Percentiles rank a stretch among this genome's conserved stretches.
Conservation (phyloP, 2,113 vertebrate genomes). For the Artemisiospiza belli region DNA sequence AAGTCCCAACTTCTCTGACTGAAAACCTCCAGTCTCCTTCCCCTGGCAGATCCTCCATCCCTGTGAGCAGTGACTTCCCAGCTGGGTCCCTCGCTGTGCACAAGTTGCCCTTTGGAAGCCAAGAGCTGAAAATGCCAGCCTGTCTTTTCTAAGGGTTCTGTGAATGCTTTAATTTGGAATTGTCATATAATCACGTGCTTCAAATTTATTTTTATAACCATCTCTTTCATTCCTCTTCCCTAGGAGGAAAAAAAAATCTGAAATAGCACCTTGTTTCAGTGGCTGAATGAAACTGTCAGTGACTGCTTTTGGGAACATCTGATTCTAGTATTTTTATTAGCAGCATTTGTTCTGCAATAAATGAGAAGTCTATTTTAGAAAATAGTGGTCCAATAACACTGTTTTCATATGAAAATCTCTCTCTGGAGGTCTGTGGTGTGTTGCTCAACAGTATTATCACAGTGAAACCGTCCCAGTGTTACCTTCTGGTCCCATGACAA, state of each 20-base stretch:
- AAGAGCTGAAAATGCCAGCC: background rate
- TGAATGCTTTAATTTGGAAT: background rate
- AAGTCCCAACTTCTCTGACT: background rate
- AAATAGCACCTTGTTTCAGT: background rate
- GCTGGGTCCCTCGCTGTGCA: background rate
- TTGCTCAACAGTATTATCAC: background rate
- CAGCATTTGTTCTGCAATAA: slow-evolving; percentile 7
- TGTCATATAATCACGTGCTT: background rate
- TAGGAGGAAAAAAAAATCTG: background rate
- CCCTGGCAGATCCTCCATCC: background rate
- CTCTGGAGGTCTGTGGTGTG: background rate
- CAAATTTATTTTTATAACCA: background rate
- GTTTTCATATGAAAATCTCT: background rate
- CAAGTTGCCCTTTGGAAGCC: background rate
- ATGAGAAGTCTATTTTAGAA: background rate
- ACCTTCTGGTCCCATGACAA: background rate
- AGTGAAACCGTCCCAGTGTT: background rate
- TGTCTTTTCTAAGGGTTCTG: background rate
- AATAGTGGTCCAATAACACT: background rate
- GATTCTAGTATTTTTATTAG: background rate
- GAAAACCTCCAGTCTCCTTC: background rate
- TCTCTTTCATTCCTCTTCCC: background rate
- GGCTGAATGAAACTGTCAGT: background rate
- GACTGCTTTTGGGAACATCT: background rate
- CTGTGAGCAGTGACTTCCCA: background rate